Evolutionary conservation across 1,140 invertebrate species (phyloP).

Genomic region (Ceratosolen solmsi): DNA sequence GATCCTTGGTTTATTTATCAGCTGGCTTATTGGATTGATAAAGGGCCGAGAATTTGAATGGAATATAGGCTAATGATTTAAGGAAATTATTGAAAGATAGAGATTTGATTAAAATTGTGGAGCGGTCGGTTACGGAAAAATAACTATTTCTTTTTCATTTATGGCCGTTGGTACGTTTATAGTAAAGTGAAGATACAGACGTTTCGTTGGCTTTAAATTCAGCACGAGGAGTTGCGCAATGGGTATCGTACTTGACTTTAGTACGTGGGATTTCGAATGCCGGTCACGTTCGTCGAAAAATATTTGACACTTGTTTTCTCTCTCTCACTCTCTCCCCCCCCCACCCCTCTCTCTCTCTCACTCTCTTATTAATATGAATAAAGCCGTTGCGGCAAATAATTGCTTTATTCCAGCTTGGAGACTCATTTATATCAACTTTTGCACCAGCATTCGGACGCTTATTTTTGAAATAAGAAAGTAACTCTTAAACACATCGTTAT

Average conservation of each 20-base stretch:
- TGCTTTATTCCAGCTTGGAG: not conserved
- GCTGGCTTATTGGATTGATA: too few relatives aligned
- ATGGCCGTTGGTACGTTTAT: not conserved
- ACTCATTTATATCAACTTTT: too few relatives aligned
- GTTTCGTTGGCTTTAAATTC: not conserved
- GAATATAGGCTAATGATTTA: too few relatives aligned
- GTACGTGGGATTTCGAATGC: not conserved
- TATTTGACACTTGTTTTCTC: slow-evolving; percentile 3
- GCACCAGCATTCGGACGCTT: too few relatives aligned
- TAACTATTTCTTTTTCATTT: not conserved
- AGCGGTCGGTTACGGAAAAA: not conserved
- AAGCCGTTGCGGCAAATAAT: not conserved
- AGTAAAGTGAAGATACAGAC: not conserved
- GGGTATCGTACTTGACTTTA: not conserved
- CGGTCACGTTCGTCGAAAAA: not conserved
- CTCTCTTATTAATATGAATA: not conserved
- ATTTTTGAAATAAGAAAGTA: not conserved
- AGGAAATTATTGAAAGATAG: not conserved
- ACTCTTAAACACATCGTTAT: too few relatives aligned
- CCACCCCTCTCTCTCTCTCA: not conserved
- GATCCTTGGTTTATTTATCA: not conserved
- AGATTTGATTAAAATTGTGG: not conserved
- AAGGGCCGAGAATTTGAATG: too few relatives aligned
- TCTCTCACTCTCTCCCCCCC: too few relatives aligned
- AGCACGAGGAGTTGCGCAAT: not conserved